A percentile compares a stretch with the other conserved stretches of the same genome.
phyloP scores from a whole-genome alignment of 1,140 invertebrate genomes.

The Drosophila bocki region DNA sequence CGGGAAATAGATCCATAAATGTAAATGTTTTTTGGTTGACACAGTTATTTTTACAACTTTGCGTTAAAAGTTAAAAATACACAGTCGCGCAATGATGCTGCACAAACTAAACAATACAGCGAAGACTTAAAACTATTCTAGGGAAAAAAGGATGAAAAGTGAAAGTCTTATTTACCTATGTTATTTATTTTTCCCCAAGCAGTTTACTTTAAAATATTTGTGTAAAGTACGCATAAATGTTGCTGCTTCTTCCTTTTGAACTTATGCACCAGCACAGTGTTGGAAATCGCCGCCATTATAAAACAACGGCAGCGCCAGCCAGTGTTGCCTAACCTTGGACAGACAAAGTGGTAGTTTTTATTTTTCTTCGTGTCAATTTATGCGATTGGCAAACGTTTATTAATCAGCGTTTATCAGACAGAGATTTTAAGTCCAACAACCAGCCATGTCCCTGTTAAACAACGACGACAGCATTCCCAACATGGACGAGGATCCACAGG shows the following conservation, averaged over 20 bases:
- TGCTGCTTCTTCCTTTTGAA: conserved; percentile 40
- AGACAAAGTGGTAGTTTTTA: conserved; percentile 65
- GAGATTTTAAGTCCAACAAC: not conserved
- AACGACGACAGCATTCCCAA: conserved; percentile 94
- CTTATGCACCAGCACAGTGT: conserved; percentile 33
- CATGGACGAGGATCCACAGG: conserved; percentile 95
- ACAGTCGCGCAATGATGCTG: not conserved
- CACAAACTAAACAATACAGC: not conserved
- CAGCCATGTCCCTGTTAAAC: conserved; percentile 83
- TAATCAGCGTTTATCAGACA: not conserved
- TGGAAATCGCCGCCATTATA: conserved; percentile 1
- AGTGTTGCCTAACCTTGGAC: conserved; percentile 31
- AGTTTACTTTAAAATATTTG: not conserved
- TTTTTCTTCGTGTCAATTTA: conserved; percentile 53
- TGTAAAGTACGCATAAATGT: not conserved
- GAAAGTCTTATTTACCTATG: not conserved
- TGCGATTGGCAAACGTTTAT: conserved; percentile 3
- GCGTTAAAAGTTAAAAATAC: not conserved
- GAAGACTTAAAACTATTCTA: not conserved
- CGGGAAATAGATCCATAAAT: no score
- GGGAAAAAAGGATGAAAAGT: not conserved
- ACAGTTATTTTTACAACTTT: not conserved
- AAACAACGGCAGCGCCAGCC: conserved; percentile 6
- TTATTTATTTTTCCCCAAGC: not conserved
- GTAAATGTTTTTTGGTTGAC: no score